A percentile compares a stretch with the other conserved stretches of the same genome.
phyloP scores from a whole-genome alignment of 2,113 vertebrate species.

The Phrynocephalus versicolor region DNA sequence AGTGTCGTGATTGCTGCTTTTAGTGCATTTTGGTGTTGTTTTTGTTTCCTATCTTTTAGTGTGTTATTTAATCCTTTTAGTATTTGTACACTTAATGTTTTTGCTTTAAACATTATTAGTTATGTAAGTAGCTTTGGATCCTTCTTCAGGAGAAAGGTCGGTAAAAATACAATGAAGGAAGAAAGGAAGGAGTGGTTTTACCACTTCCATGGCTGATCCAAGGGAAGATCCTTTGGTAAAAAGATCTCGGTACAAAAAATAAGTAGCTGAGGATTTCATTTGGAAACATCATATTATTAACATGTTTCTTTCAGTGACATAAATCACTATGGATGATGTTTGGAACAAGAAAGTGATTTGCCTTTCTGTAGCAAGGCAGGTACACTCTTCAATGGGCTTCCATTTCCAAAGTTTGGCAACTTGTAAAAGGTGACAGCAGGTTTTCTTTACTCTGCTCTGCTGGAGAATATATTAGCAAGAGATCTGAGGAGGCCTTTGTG shows the following conservation, averaged over 20 bases:
- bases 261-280: neutral
- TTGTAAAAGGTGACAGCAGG: neutral
- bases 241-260: neutral
- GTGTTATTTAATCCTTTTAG: too few relatives aligned
- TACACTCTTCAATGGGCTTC: neutral
- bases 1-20: too few relatives aligned
- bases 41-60: too few relatives aligned
- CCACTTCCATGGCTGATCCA: too few relatives aligned
- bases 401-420: neutral
- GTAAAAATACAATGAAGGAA: too few relatives aligned
- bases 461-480: neutral
- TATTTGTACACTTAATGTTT: too few relatives aligned
- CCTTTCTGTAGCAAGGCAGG: neutral
- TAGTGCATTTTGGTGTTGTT: too few relatives aligned
- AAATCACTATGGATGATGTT: neutral
- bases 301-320: neutral
- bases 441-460: neutral
- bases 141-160: too few relatives aligned
- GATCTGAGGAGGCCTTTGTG: neutral
- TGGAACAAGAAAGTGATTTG: neutral
- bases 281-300: neutral
- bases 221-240: neutral
- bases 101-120: too few relatives aligned
- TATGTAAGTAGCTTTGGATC: too few relatives aligned
- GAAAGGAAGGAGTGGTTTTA: too few relatives aligned